phyloP scores from a whole-genome alignment of 2,113 vertebrate species.

The Oncorhynchus mykiss region DNA sequence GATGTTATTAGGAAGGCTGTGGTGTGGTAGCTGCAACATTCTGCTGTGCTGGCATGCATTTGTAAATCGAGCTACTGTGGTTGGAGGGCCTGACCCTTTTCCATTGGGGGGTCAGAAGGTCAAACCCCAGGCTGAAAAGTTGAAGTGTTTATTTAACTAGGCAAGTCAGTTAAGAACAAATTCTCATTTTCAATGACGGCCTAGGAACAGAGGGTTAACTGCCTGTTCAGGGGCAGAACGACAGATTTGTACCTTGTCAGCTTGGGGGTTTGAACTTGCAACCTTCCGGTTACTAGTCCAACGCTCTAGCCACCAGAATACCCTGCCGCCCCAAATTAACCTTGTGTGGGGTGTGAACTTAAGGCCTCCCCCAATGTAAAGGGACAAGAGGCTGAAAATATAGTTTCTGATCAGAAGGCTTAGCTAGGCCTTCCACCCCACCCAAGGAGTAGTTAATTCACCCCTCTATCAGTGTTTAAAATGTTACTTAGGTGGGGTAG shows the following conservation, averaged over 20 bases:
- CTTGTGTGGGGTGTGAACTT: conserved; percentile 60
- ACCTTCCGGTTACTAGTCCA: too few species aligned
- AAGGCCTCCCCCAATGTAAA: conserved; percentile 65
- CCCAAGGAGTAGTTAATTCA: conserved; percentile 32
- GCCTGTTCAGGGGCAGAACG: too few species aligned
- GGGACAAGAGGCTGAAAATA: conserved; percentile 36
- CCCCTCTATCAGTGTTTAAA: not conserved
- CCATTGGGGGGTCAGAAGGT: conserved; percentile 68
- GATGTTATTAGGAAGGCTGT: conserved; percentile 61
- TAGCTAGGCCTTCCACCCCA: conserved; percentile 27
- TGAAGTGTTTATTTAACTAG: conserved; percentile 34
- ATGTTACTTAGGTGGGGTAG: conserved; percentile 9
- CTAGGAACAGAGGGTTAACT: too few species aligned
- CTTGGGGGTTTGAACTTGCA: too few species aligned
- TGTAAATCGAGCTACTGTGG: conserved; percentile 75
- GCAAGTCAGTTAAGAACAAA: too few species aligned
- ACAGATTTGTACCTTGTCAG: too few species aligned
- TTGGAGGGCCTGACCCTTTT: conserved; percentile 36
- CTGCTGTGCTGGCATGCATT: conserved; percentile 69
- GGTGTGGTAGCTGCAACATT: conserved; percentile 37
- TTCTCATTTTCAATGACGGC: too few species aligned
- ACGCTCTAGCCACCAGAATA: too few species aligned
- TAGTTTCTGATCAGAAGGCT: conserved; percentile 32
- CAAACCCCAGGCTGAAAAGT: conserved; percentile 61
- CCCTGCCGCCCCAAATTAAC: too few species aligned